These are phyloP conservation scores for Crematogaster levior DNA, from an alignment of 2,888 invertebrate genomes.

Conservation along the genomic window DNA sequence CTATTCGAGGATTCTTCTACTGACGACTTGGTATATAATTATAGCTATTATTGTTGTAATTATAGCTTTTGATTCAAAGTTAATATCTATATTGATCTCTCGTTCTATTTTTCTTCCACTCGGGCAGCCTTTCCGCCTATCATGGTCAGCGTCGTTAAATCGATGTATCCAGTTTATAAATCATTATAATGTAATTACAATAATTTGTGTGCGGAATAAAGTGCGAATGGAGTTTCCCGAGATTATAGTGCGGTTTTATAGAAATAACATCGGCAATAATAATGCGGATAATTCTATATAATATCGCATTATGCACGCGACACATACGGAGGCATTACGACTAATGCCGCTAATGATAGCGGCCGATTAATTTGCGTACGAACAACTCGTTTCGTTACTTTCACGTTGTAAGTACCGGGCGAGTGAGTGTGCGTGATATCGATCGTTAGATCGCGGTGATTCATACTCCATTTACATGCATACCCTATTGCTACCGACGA, in stretches of 20 bases:
- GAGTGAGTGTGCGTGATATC: conserved; percentile 1
- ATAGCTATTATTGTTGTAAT: background rate
- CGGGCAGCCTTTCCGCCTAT: conserved; percentile 1
- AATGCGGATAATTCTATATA: conserved; percentile 27
- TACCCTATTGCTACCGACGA: conserved; percentile 25
- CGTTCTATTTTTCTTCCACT: background rate
- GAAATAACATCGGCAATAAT: conserved; percentile 20
- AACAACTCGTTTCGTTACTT: conserved; percentile 52
- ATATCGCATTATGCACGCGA: conserved; percentile 27
- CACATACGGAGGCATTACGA: conserved; percentile 19
- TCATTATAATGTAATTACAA: conserved; percentile 35
- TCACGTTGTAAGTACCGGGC: conserved; percentile 37
- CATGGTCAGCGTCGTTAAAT: conserved; percentile 33
- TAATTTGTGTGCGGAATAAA: conserved; percentile 20
- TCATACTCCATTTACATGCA: conserved; percentile 36
- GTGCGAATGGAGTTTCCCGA: conserved; percentile 45
- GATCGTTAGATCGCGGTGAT: conserved; percentile 40
- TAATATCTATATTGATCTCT: conserved; percentile 10
- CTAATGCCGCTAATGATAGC: conserved; percentile 45
- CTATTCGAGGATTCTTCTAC: background rate
- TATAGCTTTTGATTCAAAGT: background rate
- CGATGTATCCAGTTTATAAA: conserved; percentile 30
- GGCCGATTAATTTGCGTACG: conserved; percentile 45
- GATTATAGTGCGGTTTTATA: conserved; percentile 24
- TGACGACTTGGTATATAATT: conserved; percentile 7